Conservation (phyloP, 2,113 vertebrate genomes). For the Podocnemis expansa region DNA sequence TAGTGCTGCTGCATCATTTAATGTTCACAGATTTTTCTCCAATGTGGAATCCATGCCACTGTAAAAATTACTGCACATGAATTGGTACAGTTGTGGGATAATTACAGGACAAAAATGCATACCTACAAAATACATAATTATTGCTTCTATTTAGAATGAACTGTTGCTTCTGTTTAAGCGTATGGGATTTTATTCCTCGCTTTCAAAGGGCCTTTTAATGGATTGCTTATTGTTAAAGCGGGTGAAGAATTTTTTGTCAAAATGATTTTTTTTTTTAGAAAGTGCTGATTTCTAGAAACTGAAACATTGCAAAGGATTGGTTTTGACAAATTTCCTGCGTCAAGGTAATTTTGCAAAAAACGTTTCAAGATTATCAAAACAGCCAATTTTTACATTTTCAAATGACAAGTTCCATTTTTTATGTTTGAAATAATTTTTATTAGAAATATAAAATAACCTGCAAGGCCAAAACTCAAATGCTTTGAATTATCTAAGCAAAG, state of each 20-base stretch:
- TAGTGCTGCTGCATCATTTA: not conserved
- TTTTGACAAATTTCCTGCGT: not conserved
- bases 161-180: not conserved
- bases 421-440: not conserved
- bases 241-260: not conserved
- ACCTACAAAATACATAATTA: fast-evolving
- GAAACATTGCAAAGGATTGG: not conserved
- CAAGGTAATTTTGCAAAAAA: not conserved
- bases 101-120: not conserved
- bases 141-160: not conserved
- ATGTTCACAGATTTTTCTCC: not conserved
- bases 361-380: not conserved
- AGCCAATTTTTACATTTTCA: not conserved
- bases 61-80: not conserved
- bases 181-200: not conserved
- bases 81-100: not conserved
- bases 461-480: not conserved
- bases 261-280: not conserved
- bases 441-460: not conserved
- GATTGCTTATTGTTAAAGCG: not conserved
- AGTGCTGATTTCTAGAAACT: not conserved
- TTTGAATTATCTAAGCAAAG: not conserved
- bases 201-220: slow-evolving; percentile 6
- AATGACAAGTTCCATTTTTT: not conserved
- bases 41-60: not conserved